Percentiles rank a stretch among this genome's conserved stretches.
These are phyloP conservation scores for Fregetta grallaria DNA, from an alignment of 2,113 vertebrate species.

Conservation along the genomic window DNA sequence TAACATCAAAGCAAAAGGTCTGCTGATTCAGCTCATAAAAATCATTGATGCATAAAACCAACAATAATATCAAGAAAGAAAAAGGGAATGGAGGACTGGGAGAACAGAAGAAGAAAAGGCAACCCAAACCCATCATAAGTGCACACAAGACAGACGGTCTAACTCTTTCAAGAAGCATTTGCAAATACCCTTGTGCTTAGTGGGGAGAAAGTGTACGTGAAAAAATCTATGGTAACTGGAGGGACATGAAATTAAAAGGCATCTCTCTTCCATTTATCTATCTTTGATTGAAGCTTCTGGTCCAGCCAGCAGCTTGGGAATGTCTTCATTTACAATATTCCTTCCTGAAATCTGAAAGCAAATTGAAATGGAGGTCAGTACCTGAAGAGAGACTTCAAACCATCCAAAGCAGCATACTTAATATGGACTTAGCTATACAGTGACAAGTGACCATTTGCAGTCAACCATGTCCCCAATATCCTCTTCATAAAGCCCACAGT, in stretches of 20 bases:
- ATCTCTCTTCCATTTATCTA: slow-evolving; percentile 6
- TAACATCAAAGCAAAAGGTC: slow-evolving; percentile 59
- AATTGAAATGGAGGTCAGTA: background rate
- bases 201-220: background rate
- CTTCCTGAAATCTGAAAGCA: slow-evolving; percentile 86
- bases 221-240: background rate
- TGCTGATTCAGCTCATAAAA: slow-evolving; percentile 65
- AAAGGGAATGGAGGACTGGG: background rate
- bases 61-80: slow-evolving; percentile 15
- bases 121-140: background rate
- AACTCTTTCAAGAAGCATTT: slow-evolving; percentile 34
- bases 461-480: background rate
- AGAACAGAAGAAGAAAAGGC: background rate
- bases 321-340: slow-evolving; percentile 86
- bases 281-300: slow-evolving; percentile 78
- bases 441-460: background rate
- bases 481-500: background rate
- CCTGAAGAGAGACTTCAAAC: background rate
- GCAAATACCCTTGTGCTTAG: background rate
- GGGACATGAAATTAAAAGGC: background rate
- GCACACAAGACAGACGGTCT: background rate
- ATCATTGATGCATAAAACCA: slow-evolving; percentile 40
- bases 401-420: background rate
- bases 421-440: background rate
- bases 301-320: slow-evolving; percentile 86